Percentiles rank a stretch among this genome's conserved stretches.
phyloP scores from a whole-genome alignment of 2,797 vertebrate species.

The Numenius phaeopus region DNA sequence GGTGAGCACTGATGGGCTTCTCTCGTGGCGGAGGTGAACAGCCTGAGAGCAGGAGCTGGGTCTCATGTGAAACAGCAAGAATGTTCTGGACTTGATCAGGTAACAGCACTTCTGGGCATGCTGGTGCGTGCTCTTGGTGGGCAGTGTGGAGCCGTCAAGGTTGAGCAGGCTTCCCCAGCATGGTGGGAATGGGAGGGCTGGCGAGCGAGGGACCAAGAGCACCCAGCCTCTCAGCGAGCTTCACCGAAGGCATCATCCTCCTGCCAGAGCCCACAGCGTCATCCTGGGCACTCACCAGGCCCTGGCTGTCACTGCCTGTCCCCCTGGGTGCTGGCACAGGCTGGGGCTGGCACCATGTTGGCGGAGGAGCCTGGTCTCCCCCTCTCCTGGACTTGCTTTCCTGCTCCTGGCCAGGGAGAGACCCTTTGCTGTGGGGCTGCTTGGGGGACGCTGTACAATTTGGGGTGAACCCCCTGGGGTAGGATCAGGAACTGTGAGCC shows the following conservation, averaged over 20 bases:
- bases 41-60: neutral
- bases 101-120: neutral
- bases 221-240: neutral
- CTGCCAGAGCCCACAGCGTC: rapidly evolving
- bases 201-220: neutral
- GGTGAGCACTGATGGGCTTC: rapidly evolving
- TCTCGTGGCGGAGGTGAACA: no score
- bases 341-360: no score
- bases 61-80: neutral
- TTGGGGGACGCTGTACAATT: no score
- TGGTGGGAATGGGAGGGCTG: rapidly evolving
- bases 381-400: neutral
- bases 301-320: no score
- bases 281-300: rapidly evolving
- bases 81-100: neutral
- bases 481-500: neutral
- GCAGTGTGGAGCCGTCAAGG: rapidly evolving
- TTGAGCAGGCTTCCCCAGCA: neutral
- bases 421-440: rapidly evolving
- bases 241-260: rapidly evolving
- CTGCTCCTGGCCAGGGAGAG: neutral
- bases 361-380: neutral
- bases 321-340: neutral
- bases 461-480: neutral
- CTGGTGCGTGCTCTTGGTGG: rapidly evolving